Evolutionary conservation across 1,140 invertebrate genomes (phyloP), one percentile per base, ranked within the genome.

Genomic region (Philotrypesis tridentata): DNA sequence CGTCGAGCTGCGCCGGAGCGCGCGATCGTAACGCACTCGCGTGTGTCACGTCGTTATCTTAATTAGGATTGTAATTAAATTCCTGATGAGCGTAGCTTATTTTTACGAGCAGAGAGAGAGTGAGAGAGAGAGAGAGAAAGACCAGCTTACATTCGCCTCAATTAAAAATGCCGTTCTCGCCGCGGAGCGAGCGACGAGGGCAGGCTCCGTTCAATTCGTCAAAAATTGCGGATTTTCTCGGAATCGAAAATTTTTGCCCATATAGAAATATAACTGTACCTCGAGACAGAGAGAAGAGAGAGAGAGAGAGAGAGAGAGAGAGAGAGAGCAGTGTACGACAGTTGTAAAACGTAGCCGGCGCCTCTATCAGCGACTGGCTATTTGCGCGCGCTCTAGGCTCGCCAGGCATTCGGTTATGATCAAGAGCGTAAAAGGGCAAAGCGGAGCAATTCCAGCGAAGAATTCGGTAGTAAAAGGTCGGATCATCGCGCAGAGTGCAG

Each of bases 31-130:
- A 76, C 60, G 33, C 25, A 76, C 43, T 25, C 25, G 71, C 43
- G 68, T 43, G 67, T 37, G 21, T 71, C 33, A 43, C 37, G 21
- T 79, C 81, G 25, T 82, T 78, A 82, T 78, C 75, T 82, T 79
- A 82, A 82, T 82, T 78, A 82, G 81, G 33, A 73, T 71, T 78
- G 70, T 67, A 65, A 78, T 82, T 82, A 78, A 82, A 82, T 82
- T 33, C 65, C 61, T 55, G 67, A 82, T 60, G 70, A 78, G 55
- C 67, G 61, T 9, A n/a, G 21, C 72, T 48, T 55, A 67, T n/a
- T 81, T 81, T 70, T 76, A 81, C 60, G 71, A n/a, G 14, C 55
- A 14, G 40, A 37, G 27, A 8, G 14, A 27, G 17, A 2, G 27
- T n/a, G n/a, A n/a, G n/a, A n/a, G n/a, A n/a, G n/a, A n/a, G n/a